Evolutionary conservation across 2,113 vertebrate species (phyloP).

Genomic region (Dicerorhinus sumatrensis): DNA sequence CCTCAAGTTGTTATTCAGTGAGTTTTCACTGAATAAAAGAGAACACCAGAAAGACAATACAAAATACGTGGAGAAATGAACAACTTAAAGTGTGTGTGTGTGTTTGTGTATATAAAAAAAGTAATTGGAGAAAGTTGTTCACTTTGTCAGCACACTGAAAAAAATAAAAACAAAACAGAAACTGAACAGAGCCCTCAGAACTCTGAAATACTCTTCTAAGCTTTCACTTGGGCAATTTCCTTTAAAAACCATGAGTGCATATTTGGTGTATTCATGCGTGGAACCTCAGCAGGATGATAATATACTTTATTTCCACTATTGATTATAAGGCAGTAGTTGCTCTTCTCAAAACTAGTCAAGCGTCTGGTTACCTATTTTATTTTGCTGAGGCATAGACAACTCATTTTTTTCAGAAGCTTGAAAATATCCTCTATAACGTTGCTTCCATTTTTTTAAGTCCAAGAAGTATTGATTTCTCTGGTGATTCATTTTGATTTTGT

Average conservation of each 20-base stretch:
- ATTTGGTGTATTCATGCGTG: not conserved
- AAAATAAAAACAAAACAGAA: not conserved
- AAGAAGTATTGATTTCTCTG: constrained; percentile 89
- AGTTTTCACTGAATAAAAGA: not conserved
- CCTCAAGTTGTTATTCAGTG: not conserved
- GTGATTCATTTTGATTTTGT: constrained; percentile 81
- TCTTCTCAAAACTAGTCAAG: not conserved
- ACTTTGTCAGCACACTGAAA: not conserved
- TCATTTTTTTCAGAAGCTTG: constrained; percentile 77
- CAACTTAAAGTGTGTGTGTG: not conserved
- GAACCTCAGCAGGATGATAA: not conserved
- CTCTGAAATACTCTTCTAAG: not conserved
- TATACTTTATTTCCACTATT: constrained; percentile 23
- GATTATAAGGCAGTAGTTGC: constrained; percentile 8
- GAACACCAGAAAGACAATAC: not conserved
- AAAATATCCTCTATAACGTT: constrained; percentile 86
- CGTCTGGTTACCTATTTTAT: not conserved
- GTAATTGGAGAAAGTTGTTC: not conserved
- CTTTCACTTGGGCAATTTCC: not conserved
- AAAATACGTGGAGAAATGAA: not conserved
- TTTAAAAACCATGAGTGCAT: not conserved
- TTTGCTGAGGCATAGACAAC: not conserved
- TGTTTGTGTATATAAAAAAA: not conserved
- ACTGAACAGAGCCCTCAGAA: not conserved
- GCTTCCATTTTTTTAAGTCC: constrained; percentile 87